Evolutionary conservation across 1,140 invertebrate genomes (phyloP), one percentile per base, ranked within the genome.

Genomic region (Papilio polytes): DNA sequence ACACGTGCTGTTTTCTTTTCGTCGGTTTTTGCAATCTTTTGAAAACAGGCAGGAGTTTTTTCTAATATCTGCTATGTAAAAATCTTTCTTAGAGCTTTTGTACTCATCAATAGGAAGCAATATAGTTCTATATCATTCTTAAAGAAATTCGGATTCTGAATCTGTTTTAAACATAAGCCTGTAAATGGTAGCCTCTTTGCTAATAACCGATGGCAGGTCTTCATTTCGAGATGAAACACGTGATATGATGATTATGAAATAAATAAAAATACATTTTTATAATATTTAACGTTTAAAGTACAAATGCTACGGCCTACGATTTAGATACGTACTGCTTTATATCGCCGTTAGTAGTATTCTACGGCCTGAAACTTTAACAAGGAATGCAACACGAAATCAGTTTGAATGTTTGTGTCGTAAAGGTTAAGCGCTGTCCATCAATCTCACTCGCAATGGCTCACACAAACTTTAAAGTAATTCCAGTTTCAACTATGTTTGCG

Each of bases 361-460:
- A 26, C 0, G 26, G 22, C 12, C 13, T 41, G 8, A 73, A 73
- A 41, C 15, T 73, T 44, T 41, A 73, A 41, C 36, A 15, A 36
- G n/a, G 70, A 73, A n/a, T 73, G 18, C 31, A 73, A 36, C 41
- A 73, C 18, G 44, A 51, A 74, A 51, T 74, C 44, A 22, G 41
- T 44, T 74, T 74, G 70, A 74, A 51, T 74, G 44, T 26, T 26
- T 74, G 73, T 48, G 12, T 46, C 44, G 41, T 48, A 22, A 74
- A 74, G 73, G 73, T 74, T 74, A 48, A 74, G 41, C n/a, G 44
- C 46, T 48, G 44, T 74, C 73, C 44, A 74, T 74, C 73, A 48
- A 74, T 74, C 73, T 74, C 7, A 48, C 10, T 74, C 44, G n/a
- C 22, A 26, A 63, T 31, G 59, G 22, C 59, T 66, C 20, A 46